Evolutionary conservation across 1,140 invertebrate species (phyloP).

Genomic region (Zaprionus tsacasi): DNA sequence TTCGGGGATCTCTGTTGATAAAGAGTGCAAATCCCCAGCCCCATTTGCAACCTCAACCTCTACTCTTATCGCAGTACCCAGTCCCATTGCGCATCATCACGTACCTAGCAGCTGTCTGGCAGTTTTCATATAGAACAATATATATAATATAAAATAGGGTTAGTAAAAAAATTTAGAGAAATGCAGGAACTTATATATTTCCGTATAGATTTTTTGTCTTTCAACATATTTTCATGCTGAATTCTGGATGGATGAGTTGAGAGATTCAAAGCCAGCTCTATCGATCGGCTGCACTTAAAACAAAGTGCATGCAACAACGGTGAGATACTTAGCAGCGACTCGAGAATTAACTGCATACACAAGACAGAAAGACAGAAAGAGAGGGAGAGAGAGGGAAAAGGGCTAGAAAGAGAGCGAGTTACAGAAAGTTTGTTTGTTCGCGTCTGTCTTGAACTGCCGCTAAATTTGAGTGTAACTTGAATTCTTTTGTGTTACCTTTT

Average conservation of each 20-base stretch:
- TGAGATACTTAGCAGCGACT: conserved; percentile 60
- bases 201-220: neutral
- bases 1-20: no score
- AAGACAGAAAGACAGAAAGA: neutral
- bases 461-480: conserved; percentile 79
- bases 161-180: no score
- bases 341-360: conserved; percentile 69
- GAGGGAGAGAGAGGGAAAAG: neutral
- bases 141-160: conserved; percentile 24
- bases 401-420: neutral
- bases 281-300: conserved; percentile 69
- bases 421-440: conserved; percentile 73
- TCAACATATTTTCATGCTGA: conserved; percentile 33
- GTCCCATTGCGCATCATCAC: no score
- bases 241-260: neutral
- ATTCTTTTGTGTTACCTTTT: conserved; percentile 70
- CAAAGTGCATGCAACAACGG: conserved; percentile 66
- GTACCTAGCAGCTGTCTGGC: no score
- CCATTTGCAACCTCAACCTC: neutral
- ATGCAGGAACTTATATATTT: no score
- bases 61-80: no score
- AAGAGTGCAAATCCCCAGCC: neutral
- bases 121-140: no score
- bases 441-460: conserved; percentile 70
- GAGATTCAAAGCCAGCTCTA: conserved; percentile 5